A percentile compares a stretch with the other conserved stretches of the same genome.
These are phyloP conservation scores for Kryphioiulus occultus DNA, from an alignment of 2,888 invertebrate genomes.

Conservation along the genomic window DNA sequence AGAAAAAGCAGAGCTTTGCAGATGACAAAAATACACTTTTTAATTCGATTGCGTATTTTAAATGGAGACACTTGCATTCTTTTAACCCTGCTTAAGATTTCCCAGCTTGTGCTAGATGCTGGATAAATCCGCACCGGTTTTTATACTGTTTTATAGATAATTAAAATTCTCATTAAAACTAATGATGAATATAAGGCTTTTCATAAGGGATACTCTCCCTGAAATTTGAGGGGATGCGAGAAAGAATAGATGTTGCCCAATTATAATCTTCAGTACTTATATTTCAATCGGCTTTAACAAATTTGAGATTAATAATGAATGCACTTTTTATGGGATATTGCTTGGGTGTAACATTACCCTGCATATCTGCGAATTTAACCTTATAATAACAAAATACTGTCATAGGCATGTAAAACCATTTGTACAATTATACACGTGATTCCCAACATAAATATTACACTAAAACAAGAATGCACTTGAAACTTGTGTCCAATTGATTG, in stretches of 20 bases:
- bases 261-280: background rate
- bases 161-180: slow-evolving; percentile 12
- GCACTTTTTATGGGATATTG: background rate
- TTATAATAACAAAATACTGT: no score
- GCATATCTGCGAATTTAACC: no score
- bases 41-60: background rate
- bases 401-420: no score
- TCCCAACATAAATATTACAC: no score
- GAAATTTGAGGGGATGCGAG: background rate
- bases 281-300: background rate
- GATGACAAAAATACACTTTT: background rate
- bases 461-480: no score
- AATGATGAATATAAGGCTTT: background rate
- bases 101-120: background rate
- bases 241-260: no score
- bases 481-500: no score
- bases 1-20: background rate
- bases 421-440: no score
- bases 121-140: background rate
- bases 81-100: background rate
- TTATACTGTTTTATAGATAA: background rate
- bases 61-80: background rate
- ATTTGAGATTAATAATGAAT: background rate
- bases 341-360: no score
- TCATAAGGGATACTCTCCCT: background rate